Base-by-base conservation (phyloP, 2,797 vertebrate genomes). In the Macropus fuliginosus region DNA sequence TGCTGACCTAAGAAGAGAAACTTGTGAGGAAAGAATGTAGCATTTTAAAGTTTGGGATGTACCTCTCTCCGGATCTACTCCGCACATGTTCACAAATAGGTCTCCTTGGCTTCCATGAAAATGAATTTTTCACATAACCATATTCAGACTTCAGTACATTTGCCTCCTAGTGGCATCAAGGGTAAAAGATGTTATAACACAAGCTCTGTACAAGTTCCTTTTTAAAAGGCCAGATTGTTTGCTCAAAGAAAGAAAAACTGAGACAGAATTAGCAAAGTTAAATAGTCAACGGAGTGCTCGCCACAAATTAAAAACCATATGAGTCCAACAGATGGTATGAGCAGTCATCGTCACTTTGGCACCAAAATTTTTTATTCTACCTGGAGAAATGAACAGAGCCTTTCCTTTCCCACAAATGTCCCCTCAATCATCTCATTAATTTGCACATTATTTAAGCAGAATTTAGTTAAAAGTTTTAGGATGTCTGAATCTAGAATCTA, bases 161-260 rank as follows among this genome's bases (percentile, higher is more conserved):
- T 92, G 90, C 66, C 66, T 92, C 56, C 54, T 87, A 12, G 57
- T 29, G 57, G 57, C 12, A 3, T 94, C 46, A 57, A 50, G 57
- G 16, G 29, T 74, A 92, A 91, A 12, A 56, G 21, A 54, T 29
- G 21, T 57, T 54, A 93, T n/a, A 92, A 54, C 34, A 54, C 28
- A 54, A 74, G 21, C 5, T 96, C 91, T 46, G 56, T 91, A 90
- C 28, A 55, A 28, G 54, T n/a, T 54, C 55, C 91, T 92, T 54
- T 46, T 56, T 50, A 74, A 95, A 94, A 59, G 21, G 54, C 46
- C 31, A 92, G 91, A 54, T 46, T 56, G 57, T 90, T 66, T 92
- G 54, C 46, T 57, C 90, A 56, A 56, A 92, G 87, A 94, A 81
- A 94, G 50, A 93, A 74, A 74, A 40, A 54, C 91, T 91, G 74